Evolutionary conservation across 2,113 vertebrate species (phyloP), one percentile per base, ranked within the genome.

Genomic region (Pyxicephalus adspersus): DNA sequence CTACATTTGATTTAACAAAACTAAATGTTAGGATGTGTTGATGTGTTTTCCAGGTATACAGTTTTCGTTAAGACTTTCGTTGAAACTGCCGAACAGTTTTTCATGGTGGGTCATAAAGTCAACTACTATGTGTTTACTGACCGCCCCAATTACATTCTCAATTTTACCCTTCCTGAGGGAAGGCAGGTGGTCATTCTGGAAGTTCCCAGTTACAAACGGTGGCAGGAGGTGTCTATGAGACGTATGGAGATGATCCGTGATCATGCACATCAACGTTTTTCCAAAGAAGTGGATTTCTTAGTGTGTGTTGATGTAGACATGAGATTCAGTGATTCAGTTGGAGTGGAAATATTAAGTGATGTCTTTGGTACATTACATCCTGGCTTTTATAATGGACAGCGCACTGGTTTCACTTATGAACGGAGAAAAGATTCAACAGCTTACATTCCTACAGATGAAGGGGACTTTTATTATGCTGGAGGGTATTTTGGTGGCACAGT

Each of bases 301-400:
- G 90, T 89, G 83, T 91, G 91, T 29, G 80, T 84, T 3, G 91
- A 92, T 13, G 89, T 90, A 0, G 88, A 92, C 83, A 86, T 90
- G 1, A 76, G 64, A 72, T 92, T 92, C 70, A 84, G 76, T 0
- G 73, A 83, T 26, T 85, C 61, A 1, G 89, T 90, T 82, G 89
- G 90, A 0, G 52, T 85, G 0, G 90, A 92, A 85, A 88, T 87
- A 0, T 83, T 93, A 22, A 78, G 86, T 2, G 13, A 58, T 1
- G 34, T 31, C 11, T 86, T 91, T 0, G 87, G 87, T 2, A 85
- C 86, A 3, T 54, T 89, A 0, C 90, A 91, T 52, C 90, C 90
- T 3, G 80, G 83, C 20, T 91, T 85, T 74, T 88, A 77, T 22
- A 1, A 3, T 13, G 0, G 7, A 2, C 0, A 0, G 0, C 80